Percentiles rank a stretch among this genome's conserved stretches.
Evolutionary conservation across 2,113 vertebrate genomes (phyloP).

Genomic region (Herpailurus yagouaroundi): DNA sequence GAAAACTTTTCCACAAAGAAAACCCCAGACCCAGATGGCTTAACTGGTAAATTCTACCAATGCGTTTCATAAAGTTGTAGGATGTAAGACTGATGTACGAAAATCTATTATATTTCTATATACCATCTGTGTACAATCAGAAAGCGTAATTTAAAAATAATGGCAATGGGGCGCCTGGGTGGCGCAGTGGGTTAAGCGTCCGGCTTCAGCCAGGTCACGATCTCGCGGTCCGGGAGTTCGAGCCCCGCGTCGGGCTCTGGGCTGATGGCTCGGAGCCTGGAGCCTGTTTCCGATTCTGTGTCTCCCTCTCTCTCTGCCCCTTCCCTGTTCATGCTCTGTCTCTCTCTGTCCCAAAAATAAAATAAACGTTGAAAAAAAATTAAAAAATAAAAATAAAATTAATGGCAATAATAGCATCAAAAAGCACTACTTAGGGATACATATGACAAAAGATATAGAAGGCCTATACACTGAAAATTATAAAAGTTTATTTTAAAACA

Average conservation of each 20-base stretch:
- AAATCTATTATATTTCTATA: neutral
- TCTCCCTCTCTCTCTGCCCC: too few species aligned
- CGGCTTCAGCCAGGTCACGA: too few species aligned
- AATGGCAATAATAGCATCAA: neutral
- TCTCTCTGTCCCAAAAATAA: too few species aligned
- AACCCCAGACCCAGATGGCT: neutral
- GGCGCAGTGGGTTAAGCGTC: too few species aligned
- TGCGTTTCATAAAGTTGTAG: neutral
- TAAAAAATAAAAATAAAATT: too few species aligned
- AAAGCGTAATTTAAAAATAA: neutral
- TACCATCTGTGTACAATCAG: neutral
- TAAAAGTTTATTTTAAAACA: neutral
- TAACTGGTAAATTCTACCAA: neutral
- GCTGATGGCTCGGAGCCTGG: too few species aligned
- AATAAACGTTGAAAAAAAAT: too few species aligned
- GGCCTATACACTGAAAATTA: neutral
- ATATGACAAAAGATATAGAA: neutral
- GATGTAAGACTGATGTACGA: neutral
- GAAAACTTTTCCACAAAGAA: slow-evolving; percentile 11
- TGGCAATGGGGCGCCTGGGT: neutral
- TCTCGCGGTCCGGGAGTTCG: too few species aligned
- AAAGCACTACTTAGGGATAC: neutral
- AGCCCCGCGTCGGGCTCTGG: too few species aligned
- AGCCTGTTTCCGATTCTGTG: too few species aligned
- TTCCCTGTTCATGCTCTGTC: too few species aligned